phyloP scores from a whole-genome alignment of 2,113 vertebrate genomes.

The Catagonus wagneri region DNA sequence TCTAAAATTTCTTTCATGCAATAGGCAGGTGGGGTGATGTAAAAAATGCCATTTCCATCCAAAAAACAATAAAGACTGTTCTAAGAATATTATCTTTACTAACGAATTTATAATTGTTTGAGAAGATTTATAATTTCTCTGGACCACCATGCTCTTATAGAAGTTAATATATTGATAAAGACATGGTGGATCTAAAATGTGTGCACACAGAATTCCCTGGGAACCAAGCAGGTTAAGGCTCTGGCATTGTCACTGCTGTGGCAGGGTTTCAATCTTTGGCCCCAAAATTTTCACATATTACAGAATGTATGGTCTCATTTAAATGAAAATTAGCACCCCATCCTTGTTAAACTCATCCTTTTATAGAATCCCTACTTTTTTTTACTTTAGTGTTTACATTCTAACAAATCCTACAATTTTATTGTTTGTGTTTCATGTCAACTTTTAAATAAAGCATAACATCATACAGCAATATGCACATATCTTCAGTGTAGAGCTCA shows the following conservation, averaged over 20 bases:
- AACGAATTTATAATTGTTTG: neutral
- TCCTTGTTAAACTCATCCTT: neutral
- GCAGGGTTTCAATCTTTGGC: too few relatives aligned
- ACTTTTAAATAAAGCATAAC: neutral
- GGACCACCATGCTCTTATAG: neutral
- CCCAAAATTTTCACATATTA: too few relatives aligned
- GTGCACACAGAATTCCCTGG: too few relatives aligned
- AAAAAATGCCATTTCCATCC: neutral
- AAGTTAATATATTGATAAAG: neutral
- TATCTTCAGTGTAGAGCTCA: neutral
- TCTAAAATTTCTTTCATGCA: neutral
- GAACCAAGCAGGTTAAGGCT: too few relatives aligned
- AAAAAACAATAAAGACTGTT: neutral
- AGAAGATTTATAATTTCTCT: neutral
- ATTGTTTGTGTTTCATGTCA: neutral
- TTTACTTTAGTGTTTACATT: neutral
- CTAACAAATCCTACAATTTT: neutral
- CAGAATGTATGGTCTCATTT: too few relatives aligned
- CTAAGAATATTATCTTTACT: neutral
- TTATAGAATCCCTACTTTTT: neutral
- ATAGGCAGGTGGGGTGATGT: neutral
- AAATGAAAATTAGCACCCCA: neutral
- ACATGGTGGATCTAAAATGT: neutral
- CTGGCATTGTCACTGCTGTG: too few relatives aligned
- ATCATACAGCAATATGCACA: neutral